Conservation (phyloP, 2,888 invertebrate genomes). For the Onchidella celtica region DNA sequence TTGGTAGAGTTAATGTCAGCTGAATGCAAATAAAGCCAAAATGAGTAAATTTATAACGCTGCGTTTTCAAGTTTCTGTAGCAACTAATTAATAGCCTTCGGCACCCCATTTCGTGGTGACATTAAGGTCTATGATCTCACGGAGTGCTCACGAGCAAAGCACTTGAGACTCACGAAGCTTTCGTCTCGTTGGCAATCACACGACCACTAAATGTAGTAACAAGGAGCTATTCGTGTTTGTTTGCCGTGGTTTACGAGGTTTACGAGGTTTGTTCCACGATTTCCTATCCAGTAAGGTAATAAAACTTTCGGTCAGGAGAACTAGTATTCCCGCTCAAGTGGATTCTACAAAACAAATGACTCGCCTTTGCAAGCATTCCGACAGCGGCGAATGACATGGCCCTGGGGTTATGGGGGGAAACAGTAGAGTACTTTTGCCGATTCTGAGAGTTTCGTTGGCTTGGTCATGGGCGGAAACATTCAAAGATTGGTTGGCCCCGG, state of each 20-base stretch:
- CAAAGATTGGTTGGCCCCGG: too few species aligned
- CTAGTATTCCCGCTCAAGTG: not conserved
- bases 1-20: slow-evolving; percentile 1
- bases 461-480: too few species aligned
- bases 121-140: not conserved
- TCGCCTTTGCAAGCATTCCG: not conserved
- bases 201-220: not conserved
- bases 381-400: not conserved
- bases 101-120: not conserved
- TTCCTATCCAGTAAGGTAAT: not conserved
- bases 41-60: not conserved
- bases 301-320: not conserved
- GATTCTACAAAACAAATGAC: not conserved
- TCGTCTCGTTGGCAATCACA: not conserved
- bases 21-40: not conserved
- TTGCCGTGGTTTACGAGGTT: not conserved
- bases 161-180: not conserved
- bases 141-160: not conserved
- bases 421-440: too few species aligned
- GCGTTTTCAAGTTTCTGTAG: not conserved
- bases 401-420: not conserved
- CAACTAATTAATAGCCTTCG: not conserved
- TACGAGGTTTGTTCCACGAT: not conserved
- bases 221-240: not conserved
- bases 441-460: too few species aligned